A percentile compares a stretch with the other conserved stretches of the same genome.
Conservation (phyloP, 2,888 invertebrate species). For the Crocallis elinguaria region DNA sequence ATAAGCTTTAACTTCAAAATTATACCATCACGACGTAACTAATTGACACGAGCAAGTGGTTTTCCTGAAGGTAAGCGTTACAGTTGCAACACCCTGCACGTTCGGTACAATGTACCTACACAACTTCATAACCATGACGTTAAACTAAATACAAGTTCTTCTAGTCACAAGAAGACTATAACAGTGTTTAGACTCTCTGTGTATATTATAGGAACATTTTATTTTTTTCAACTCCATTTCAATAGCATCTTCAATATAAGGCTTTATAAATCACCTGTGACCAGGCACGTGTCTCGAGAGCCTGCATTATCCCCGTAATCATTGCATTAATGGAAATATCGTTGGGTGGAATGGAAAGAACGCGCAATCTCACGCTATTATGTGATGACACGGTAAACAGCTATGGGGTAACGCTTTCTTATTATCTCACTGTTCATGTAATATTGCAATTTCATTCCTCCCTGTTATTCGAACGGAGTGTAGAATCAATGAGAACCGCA, state of each 20-base stretch:
- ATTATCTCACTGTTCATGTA: conserved; percentile 50
- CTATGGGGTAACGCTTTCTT: conserved; percentile 51
- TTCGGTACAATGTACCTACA: no score
- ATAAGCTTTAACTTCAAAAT: no score
- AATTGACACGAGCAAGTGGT: no score
- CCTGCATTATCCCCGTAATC: conserved; percentile 26
- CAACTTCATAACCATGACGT: no score
- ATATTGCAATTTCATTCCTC: conserved; percentile 42
- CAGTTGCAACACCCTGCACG: no score
- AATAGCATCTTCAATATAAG: neutral
- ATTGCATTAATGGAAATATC: conserved; percentile 31
- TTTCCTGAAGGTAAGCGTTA: no score
- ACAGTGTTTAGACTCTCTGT: no score
- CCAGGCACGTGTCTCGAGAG: conserved; percentile 29
- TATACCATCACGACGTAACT: no score
- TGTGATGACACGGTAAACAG: conserved; percentile 52
- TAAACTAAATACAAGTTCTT: no score
- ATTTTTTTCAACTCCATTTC: no score
- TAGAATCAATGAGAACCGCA: neutral
- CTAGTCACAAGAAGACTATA: no score
- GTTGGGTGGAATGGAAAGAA: conserved; percentile 26
- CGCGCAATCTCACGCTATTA: conserved; percentile 51
- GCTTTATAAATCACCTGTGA: neutral
- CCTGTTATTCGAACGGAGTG: conserved; percentile 1
- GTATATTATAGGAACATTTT: no score